A percentile compares a stretch with the other conserved stretches of the same genome.
phyloP scores from a whole-genome alignment of 2,888 invertebrate species.

The Stenodema calcarata region DNA sequence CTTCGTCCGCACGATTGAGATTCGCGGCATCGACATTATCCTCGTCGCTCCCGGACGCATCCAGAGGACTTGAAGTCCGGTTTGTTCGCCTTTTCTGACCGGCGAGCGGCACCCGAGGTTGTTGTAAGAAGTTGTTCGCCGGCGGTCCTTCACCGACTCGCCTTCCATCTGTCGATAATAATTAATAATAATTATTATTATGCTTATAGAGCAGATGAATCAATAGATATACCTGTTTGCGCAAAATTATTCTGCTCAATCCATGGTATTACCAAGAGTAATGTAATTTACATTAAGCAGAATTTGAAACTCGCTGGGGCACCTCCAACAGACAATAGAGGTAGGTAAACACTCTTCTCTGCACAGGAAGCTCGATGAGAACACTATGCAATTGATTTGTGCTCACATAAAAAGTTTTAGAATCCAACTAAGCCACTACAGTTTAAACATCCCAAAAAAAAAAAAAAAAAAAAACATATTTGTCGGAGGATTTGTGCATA shows the following conservation, averaged over 20 bases:
- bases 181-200: too few relatives aligned
- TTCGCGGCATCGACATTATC: slow-evolving; percentile 11
- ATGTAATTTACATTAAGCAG: neutral
- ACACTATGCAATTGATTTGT: too few relatives aligned
- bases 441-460: too few relatives aligned
- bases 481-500: too few relatives aligned
- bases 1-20: neutral
- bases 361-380: too few relatives aligned
- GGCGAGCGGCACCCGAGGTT: neutral
- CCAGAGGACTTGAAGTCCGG: slow-evolving; percentile 4
- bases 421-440: too few relatives aligned
- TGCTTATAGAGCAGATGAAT: neutral
- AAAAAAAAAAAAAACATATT: too few relatives aligned
- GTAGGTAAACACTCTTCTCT: too few relatives aligned
- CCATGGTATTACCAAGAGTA: neutral
- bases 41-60: slow-evolving; percentile 17
- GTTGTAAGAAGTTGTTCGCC: slow-evolving; percentile 5
- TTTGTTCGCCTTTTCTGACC: neutral
- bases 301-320: neutral
- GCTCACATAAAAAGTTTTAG: too few relatives aligned
- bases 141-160: neutral
- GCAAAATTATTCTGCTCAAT: neutral
- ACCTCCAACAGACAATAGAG: too few relatives aligned
- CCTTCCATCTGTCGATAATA: neutral
- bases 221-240: too few relatives aligned